Base-by-base conservation (phyloP, 2,113 vertebrate species). In the Maylandia zebra region DNA sequence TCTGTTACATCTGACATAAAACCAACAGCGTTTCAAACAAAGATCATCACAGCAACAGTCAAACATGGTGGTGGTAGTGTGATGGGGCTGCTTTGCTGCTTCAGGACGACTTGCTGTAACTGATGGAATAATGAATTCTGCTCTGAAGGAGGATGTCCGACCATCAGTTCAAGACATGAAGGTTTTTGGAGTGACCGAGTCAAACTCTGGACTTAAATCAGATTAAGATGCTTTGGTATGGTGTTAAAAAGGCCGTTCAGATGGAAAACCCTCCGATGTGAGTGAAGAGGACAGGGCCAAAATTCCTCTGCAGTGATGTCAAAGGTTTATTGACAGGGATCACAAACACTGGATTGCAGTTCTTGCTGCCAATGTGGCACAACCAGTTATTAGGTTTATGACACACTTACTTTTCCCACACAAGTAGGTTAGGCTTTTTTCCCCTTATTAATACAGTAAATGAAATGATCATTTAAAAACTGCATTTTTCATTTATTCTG, bases 41-140 rank as follows among this genome's bases (percentile, higher is more conserved):
- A 69, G 64, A 69, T 0, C 64, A 69, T 69, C 34, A 69, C 2
- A 69, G 34, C 64, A 69, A 22, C 34, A 22, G 64, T 69, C 3
- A 69, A 22, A 22, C 34, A 69, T 69, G 64, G 34, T 41, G 34
- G 64, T 22, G 64, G 64, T 69, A 69, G 34, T 69, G 64, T 41
- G 64, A 41, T 41, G 61, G 34, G 7, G 19, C 7, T 41, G 64
- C 64, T 13, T 8, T 66, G 61, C 61, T 38, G 61, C 34, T 66
- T 66, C 61, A 66, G 61, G 19, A 2, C 4, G 1, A 66, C 61
- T 69, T 8, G 7, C 34, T 69, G 19, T 69, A 41, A 69, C 11
- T 41, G 34, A 69, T 69, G 2, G 34, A 69, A 69, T 0, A 0
- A 41, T 6, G 0, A 69, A 69, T 69, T 22, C 19, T 69, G 19